Percentiles rank a stretch among this genome's conserved stretches.
Conservation (phyloP, 2,888 invertebrate genomes). For the Lacanobia wlatinum region DNA sequence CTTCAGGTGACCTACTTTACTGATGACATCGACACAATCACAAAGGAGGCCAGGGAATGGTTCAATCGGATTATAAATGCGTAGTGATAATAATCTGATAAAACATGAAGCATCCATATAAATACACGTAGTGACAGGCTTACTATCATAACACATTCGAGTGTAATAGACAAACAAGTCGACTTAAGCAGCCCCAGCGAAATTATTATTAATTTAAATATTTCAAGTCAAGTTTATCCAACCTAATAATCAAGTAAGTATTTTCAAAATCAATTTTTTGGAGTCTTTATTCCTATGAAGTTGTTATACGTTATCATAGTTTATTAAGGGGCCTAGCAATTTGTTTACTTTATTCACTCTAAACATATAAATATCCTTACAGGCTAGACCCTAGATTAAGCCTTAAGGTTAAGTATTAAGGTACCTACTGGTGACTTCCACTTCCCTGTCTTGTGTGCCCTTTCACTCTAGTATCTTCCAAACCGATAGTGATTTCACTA, state of each 20-base stretch:
- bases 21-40: slow-evolving; percentile 32
- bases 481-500: neutral
- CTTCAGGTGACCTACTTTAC: slow-evolving; percentile 45
- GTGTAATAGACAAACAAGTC: slow-evolving; percentile 35
- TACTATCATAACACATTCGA: slow-evolving; percentile 38
- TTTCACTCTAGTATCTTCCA: no score
- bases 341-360: no score
- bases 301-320: no score
- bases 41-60: slow-evolving; percentile 47
- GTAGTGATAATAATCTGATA: slow-evolving; percentile 52
- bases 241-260: slow-evolving; percentile 51
- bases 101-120: slow-evolving; percentile 47
- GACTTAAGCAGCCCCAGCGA: slow-evolving; percentile 19
- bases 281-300: no score
- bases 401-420: no score
- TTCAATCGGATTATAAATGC: slow-evolving; percentile 39
- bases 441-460: no score
- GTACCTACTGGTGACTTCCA: no score
- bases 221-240: slow-evolving; percentile 1
- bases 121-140: slow-evolving; percentile 32
- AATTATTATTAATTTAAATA: neutral
- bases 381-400: no score
- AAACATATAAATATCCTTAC: no score
- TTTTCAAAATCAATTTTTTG: neutral
- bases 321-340: no score